Base-by-base conservation (phyloP, 1,140 invertebrate genomes). In the Andrena cerasifolii region DNA sequence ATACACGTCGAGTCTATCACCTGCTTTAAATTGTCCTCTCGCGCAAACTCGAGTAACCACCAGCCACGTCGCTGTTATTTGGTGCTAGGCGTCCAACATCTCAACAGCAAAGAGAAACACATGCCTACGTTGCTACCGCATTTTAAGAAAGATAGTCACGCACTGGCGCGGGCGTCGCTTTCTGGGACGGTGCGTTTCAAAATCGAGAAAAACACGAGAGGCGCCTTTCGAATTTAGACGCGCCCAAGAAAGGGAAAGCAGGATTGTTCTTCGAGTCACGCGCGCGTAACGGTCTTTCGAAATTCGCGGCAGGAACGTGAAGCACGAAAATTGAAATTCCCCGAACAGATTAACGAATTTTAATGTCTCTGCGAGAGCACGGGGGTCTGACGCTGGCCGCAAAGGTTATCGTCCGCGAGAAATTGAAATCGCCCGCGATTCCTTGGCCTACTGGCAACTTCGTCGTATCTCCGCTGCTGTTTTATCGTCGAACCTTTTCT, bases 201-300 rank as follows among this genome's bases (percentile, higher is more conserved):
- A 33, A 26, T 24, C 18, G 59, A 18, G 14, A 18, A 21, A 7
- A 33, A 56, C 10, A 31, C 2, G 47, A 26, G 33, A n/a, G 59
- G 54, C 51, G 49, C 54, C 49, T 53, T 43, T 26, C 40, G 58
- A 51, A 68, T 78, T 72, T 56, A n/a, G 66, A 45, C 66, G 36
- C 54, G 28, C 14, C n/a, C 14, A 49, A 54, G 66, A 84, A 83
- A 84, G 78, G 54, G 81, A 84, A 83, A 84, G 77, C 31, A 14
- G 31, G 31, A 45, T 84, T 65, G 26, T 59, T 75, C 56, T 63
- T 49, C 71, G 24, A 72, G 45, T 53, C 81, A 83, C 81, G 81
- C 31, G 77, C 53, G 68, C 70, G 54, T 80, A 83, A 83, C 77
- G 82, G 59, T 0, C 12, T 83, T 80, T 83, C 77, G 77, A 84